A percentile compares a stretch with the other conserved stretches of the same genome.
Conservation (phyloP, 1,140 invertebrate genomes). For the Aphidius ervi region DNA sequence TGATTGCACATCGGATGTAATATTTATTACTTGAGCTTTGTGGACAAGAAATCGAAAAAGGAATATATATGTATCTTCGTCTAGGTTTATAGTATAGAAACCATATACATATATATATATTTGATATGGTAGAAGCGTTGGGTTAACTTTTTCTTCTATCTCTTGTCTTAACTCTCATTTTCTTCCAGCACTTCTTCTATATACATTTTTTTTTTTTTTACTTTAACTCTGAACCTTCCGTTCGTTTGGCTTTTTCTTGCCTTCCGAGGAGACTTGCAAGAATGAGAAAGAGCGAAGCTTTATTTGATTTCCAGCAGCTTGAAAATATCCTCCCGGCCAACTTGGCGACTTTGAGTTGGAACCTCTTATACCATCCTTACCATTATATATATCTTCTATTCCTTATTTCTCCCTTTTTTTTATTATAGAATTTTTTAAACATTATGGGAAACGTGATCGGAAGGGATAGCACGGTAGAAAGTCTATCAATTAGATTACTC, state of each 20-base stretch:
- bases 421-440: too few species aligned
- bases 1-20: constrained; percentile 28
- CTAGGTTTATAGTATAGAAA: too few species aligned
- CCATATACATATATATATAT: too few species aligned
- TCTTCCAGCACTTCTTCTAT: constrained; percentile 3
- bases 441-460: too few species aligned
- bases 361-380: not conserved
- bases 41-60: too few species aligned
- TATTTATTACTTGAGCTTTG: constrained; percentile 30
- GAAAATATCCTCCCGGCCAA: constrained; percentile 3
- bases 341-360: not conserved
- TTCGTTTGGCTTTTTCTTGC: not conserved
- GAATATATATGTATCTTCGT: too few species aligned
- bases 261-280: too few species aligned
- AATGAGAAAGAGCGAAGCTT: not conserved
- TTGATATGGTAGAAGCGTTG: too few species aligned
- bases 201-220: constrained; percentile 1
- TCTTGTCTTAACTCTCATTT: constrained; percentile 3
- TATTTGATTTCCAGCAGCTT: constrained; percentile 13
- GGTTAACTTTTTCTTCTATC: constrained; percentile 2
- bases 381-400: not conserved
- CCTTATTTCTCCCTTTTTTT: too few species aligned
- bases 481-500: too few species aligned
- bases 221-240: not conserved
- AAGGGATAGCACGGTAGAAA: too few species aligned